phyloP scores from a whole-genome alignment of 1,140 invertebrate species.

The Stegodyphus dumicola region DNA sequence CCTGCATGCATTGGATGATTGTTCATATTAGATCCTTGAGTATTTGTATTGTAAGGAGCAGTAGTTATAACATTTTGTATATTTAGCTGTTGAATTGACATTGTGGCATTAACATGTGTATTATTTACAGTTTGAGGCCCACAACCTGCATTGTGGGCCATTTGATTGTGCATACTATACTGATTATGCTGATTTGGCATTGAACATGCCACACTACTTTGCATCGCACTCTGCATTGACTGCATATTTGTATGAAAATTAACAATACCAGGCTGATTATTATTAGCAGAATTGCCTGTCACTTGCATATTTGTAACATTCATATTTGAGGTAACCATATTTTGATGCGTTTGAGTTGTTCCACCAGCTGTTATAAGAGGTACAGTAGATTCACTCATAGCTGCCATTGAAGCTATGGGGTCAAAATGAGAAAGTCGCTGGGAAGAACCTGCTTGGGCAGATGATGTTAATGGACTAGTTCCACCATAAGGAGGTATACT shows the following conservation, averaged over 20 bases:
- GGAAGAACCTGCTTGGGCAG: conserved; percentile 24
- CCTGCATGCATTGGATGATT: conserved; percentile 48
- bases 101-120: conserved; percentile 71
- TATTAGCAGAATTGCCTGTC: conserved; percentile 67
- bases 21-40: conserved; percentile 56
- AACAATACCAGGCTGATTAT: conserved; percentile 66
- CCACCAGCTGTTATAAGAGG: conserved; percentile 71
- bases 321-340: conserved; percentile 66
- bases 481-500: conserved; percentile 54
- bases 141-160: conserved; percentile 65
- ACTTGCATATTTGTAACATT: conserved; percentile 70
- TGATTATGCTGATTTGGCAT: conserved; percentile 40
- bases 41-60: conserved; percentile 62
- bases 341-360: conserved; percentile 67
- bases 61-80: conserved; percentile 69
- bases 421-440: conserved; percentile 77
- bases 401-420: conserved; percentile 91
- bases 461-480: conserved; percentile 21
- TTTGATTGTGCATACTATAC: conserved; percentile 63
- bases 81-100: conserved; percentile 72
- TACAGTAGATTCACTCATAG: conserved; percentile 83
- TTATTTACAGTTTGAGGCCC: conserved; percentile 71
- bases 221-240: conserved; percentile 64
- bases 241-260: conserved; percentile 68
- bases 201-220: conserved; percentile 44